A percentile compares a stretch with the other conserved stretches of the same genome.
Evolutionary conservation across 2,797 vertebrate genomes (phyloP).

Genomic region (Melanotaenia nigrans): DNA sequence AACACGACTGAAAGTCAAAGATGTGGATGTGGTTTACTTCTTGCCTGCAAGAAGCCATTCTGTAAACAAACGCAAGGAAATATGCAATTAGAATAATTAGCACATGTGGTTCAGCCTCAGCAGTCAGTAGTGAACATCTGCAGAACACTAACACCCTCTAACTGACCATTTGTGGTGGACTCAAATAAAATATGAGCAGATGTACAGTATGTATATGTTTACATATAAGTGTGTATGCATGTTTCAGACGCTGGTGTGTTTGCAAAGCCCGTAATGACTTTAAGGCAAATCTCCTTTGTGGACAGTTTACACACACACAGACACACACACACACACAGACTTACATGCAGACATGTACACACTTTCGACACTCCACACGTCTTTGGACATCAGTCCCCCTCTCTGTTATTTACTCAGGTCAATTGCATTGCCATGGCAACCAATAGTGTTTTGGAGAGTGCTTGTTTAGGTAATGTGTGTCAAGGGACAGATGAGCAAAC

Average conservation of each 20-base stretch:
- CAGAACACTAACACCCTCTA: conserved; percentile 27
- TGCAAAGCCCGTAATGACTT: conserved; percentile 57
- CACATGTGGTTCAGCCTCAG: conserved; percentile 29
- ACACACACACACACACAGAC: neutral
- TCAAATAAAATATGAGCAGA: conserved; percentile 10
- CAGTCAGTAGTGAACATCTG: conserved; percentile 39
- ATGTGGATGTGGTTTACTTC: conserved; percentile 46
- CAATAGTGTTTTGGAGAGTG: conserved; percentile 73
- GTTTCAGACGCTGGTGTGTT: conserved; percentile 49
- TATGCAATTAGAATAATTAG: conserved; percentile 51
- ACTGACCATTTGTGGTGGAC: conserved; percentile 13
- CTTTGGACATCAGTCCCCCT: conserved; percentile 54
- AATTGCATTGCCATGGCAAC: conserved; percentile 74
- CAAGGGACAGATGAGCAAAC: conserved; percentile 67
- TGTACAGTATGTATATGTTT: neutral
- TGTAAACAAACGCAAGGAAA: conserved; percentile 61
- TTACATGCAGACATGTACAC: conserved; percentile 10
- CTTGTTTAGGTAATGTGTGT: conserved; percentile 74
- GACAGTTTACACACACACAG: conserved; percentile 4
- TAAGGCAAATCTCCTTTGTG: conserved; percentile 55
- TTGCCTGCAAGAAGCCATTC: conserved; percentile 34
- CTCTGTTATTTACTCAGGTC: conserved; percentile 67
- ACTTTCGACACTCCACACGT: conserved; percentile 28
- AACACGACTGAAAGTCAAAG: conserved; percentile 41
- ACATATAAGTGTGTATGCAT: conserved; percentile 2